Percentiles rank a stretch among this genome's conserved stretches.
These are phyloP conservation scores for Drosophila kepulauana DNA, from an alignment of 1,140 invertebrate genomes.

Conservation along the genomic window DNA sequence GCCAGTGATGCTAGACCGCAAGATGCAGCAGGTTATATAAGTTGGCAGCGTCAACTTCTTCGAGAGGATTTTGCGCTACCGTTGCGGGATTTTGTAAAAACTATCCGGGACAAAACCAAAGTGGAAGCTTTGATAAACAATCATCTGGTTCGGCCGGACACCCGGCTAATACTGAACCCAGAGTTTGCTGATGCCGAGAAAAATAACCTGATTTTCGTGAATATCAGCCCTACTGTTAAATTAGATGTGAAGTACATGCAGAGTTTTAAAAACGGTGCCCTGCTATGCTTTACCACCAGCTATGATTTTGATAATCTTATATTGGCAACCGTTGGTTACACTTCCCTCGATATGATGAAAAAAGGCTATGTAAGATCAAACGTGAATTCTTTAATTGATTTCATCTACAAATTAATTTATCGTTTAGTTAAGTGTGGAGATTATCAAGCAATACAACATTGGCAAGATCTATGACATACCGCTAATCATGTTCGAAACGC, in stretches of 20 bases:
- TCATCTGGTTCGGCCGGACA: slow-evolving; percentile 75
- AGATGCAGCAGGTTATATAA: slow-evolving; percentile 89
- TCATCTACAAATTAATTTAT: slow-evolving; percentile 16
- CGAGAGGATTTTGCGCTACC: slow-evolving; percentile 90
- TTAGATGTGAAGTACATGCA: slow-evolving; percentile 49
- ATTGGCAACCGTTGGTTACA: slow-evolving; percentile 88
- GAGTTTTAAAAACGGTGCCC: slow-evolving; percentile 89
- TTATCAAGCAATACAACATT: slow-evolving; percentile 81
- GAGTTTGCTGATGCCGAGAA: slow-evolving; percentile 52
- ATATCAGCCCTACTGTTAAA: slow-evolving; percentile 12
- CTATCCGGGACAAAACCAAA: slow-evolving; percentile 66
- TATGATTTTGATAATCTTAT: slow-evolving; percentile 89
- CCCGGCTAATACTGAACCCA: slow-evolving; percentile 62
- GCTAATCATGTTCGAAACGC: slow-evolving; percentile 88
- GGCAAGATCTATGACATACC: slow-evolving; percentile 81
- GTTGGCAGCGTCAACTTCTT: slow-evolving; percentile 91
- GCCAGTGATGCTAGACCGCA: neutral
- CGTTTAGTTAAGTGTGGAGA: slow-evolving; percentile 85
- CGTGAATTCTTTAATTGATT: neutral
- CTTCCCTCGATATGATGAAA: slow-evolving; percentile 85
- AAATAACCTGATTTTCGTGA: slow-evolving; percentile 63
- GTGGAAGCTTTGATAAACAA: slow-evolving; percentile 58
- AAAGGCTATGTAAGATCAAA: slow-evolving; percentile 86
- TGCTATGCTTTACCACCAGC: slow-evolving; percentile 89
- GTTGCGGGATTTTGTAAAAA: slow-evolving; percentile 84